A percentile compares a stretch with the other conserved stretches of the same genome.
Evolutionary conservation across 2,888 invertebrate species (phyloP).

Genomic region (Machimus rusticus): DNA sequence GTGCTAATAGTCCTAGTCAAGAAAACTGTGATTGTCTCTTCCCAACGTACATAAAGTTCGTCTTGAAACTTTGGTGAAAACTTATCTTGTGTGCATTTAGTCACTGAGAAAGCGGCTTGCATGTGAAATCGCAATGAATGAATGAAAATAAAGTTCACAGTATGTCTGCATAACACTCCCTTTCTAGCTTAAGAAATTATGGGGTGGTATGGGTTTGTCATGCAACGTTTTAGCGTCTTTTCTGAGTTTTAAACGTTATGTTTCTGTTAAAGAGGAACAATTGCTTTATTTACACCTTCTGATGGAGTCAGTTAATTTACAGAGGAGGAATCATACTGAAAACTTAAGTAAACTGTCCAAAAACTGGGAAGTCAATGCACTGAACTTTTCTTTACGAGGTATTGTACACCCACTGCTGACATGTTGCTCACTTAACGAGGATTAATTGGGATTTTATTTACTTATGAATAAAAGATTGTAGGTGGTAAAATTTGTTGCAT

Average conservation of each 20-base stretch:
- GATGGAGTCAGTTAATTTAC: background rate
- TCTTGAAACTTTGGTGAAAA: conserved; percentile 28
- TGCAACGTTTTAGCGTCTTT: background rate
- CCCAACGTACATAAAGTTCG: background rate
- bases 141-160: conserved; percentile 1
- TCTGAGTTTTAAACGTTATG: background rate
- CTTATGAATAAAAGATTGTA: background rate
- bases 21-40: conserved; percentile 21
- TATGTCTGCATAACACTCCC: conserved; percentile 34
- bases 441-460: background rate
- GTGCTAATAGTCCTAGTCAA: conserved; percentile 19
- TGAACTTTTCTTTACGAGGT: background rate
- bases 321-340: background rate
- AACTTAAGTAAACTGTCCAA: background rate
- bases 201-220: background rate
- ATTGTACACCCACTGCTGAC: background rate
- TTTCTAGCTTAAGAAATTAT: background rate
- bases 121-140: conserved; percentile 45
- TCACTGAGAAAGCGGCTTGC: conserved; percentile 21
- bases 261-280: background rate
- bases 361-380: background rate
- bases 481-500: background rate
- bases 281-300: background rate
- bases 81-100: conserved; percentile 10
- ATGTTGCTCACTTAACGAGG: background rate